Base-by-base conservation (phyloP, 2,888 invertebrate species). In the Stramonita haemastoma region DNA sequence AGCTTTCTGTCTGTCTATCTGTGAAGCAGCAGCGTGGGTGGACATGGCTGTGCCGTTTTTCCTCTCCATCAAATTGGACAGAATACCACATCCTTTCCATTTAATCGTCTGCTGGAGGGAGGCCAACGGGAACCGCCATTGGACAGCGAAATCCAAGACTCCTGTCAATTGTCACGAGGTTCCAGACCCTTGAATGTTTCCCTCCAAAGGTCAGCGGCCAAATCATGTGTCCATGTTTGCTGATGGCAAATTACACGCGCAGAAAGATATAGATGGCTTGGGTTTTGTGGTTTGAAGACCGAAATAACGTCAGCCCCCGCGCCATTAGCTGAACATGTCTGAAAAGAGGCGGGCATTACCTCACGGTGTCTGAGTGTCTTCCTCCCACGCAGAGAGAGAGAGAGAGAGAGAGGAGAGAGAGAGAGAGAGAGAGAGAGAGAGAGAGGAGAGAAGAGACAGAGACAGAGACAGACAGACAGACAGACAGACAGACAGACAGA, bases 321-420 rank as follows among this genome's bases (percentile, higher is more conserved):
- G n/a, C 26, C 29, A 13, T 19, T 22, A 79, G 15, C 13, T 66
- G 17, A 5, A 34, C 79, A 79, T 46, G 29, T 36, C 46, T 22
- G 46, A 36, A 6, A 46, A 8, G 4, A 46, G 46, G 46, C 81
- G 26, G 15, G 26, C 46, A 46, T 83, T 83, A 46, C 81, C 26
- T 83, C 81, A 36, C 46, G 13, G 22, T 46, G 81, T 36, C 81
- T 83, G 81, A 36, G 22, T 83, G 46, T 83, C 36, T 46, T 83
- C 81, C 81, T 83, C 81, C 81, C 81, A 83, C 81, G 81, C 81
- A 83, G 1, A 83, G 77, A 46, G 46, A 83, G 81, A 11, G n/a
- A 73, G 29, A 73, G n/a, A 11, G n/a, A n/a, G 11, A 29, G 15
- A 26, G 32, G 1, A 77, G 29, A 4, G 6, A 77, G 0, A 0